These are phyloP conservation scores for Oscheius sp. DNA, from an alignment of 2,888 invertebrate genomes.

Conservation along the genomic window DNA sequence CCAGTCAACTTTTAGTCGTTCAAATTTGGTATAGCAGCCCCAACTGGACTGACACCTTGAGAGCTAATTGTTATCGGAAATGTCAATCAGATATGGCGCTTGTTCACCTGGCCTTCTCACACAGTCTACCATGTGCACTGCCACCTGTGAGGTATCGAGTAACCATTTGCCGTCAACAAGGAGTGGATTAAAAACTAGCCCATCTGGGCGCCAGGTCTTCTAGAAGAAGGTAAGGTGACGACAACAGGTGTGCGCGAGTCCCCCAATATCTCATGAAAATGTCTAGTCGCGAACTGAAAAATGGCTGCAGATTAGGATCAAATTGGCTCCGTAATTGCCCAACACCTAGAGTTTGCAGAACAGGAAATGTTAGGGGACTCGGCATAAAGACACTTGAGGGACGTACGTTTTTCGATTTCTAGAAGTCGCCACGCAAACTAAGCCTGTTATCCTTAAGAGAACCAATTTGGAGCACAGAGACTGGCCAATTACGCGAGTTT, in stretches of 20 bases:
- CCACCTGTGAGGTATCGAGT: constrained; percentile 28
- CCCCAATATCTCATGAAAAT: constrained; percentile 22
- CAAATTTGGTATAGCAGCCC: not conserved
- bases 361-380: not conserved
- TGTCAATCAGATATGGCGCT: constrained; percentile 27
- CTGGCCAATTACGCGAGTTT: constrained; percentile 21
- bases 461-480: constrained; percentile 26
- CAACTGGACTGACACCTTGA: not conserved
- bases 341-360: not conserved
- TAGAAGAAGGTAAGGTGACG: not conserved
- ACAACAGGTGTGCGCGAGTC: constrained; percentile 15
- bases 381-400: not conserved
- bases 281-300: constrained; percentile 19
- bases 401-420: not conserved
- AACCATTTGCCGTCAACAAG: not conserved
- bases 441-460: constrained; percentile 28
- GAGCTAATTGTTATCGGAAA: constrained; percentile 22
- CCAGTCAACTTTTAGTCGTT: not conserved
- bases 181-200: constrained; percentile 18
- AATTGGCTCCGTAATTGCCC: not conserved
- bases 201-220: constrained; percentile 25
- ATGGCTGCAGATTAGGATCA: constrained; percentile 26
- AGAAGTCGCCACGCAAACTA: constrained; percentile 10
- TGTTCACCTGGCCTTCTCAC: constrained; percentile 19
- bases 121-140: constrained; percentile 1